phyloP scores from a whole-genome alignment of 2,113 vertebrate species.

The Narcine bancroftii region DNA sequence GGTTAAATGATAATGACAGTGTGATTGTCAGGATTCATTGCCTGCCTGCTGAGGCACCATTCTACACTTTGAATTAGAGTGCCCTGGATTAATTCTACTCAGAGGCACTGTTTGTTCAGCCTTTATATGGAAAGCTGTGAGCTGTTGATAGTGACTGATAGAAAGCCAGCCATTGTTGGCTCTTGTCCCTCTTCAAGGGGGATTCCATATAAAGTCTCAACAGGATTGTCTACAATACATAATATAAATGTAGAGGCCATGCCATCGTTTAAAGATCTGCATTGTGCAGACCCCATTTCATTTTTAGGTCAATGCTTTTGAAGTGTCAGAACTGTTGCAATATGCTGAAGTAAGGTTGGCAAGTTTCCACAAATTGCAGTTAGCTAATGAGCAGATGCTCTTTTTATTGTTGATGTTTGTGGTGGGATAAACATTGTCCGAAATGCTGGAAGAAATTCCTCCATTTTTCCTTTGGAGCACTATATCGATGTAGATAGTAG shows the following conservation, averaged over 20 bases:
- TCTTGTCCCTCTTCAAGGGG: not conserved
- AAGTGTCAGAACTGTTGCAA: not conserved
- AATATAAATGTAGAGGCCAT: not conserved
- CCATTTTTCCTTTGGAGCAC: no score
- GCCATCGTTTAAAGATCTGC: not conserved
- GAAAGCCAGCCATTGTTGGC: not conserved
- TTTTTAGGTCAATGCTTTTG: not conserved
- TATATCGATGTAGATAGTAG: no score
- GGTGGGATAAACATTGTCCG: not conserved
- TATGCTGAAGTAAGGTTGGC: not conserved
- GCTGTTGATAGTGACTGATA: not conserved
- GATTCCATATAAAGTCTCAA: not conserved
- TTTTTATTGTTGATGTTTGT: not conserved
- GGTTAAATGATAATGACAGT: conserved; percentile 34
- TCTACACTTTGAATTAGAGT: not conserved
- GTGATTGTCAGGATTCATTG: not conserved
- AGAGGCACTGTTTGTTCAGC: not conserved
- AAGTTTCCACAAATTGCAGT: not conserved
- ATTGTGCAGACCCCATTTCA: not conserved
- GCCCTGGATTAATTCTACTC: not conserved
- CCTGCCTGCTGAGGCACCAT: not conserved
- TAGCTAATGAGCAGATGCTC: not conserved
- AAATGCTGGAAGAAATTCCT: no score
- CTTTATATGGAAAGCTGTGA: not conserved
- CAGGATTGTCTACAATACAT: not conserved